A percentile compares a stretch with the other conserved stretches of the same genome.
Conservation (phyloP, 1,140 invertebrate species). For the Bombus huntii region DNA sequence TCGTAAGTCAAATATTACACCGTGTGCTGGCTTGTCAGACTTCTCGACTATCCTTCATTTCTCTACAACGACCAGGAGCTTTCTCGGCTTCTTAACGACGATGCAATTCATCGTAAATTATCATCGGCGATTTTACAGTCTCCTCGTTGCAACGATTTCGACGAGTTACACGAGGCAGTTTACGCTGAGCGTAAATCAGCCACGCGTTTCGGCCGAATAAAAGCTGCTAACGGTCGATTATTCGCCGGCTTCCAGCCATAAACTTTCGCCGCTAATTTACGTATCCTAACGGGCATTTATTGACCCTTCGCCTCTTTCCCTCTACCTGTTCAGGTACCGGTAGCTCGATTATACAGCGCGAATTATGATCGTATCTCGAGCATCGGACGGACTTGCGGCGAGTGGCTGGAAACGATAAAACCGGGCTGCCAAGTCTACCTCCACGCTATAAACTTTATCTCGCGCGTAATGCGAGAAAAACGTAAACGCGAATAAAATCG, state of each 20-base stretch:
- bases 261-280: conserved; percentile 14
- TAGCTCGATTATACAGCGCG: not conserved
- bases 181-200: not conserved
- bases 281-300: conserved; percentile 1
- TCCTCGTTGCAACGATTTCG: not conserved
- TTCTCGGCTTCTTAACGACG: not conserved
- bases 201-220: not conserved
- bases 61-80: no score
- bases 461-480: not conserved
- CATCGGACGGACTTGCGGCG: not conserved
- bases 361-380: not conserved
- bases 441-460: not conserved
- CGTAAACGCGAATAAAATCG: not conserved
- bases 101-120: not conserved
- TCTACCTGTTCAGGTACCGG: not conserved
- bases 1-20: not conserved
- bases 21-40: not conserved
- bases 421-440: not conserved
- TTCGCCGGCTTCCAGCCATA: not conserved
- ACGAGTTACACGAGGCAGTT: not conserved
- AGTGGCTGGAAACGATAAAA: conserved; percentile 17
- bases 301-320: not conserved
- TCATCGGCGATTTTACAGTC: not conserved
- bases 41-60: no score
- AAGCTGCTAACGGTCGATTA: conserved; percentile 22